These are phyloP conservation scores for Sigmodon hispidus DNA, from an alignment of 2,113 vertebrate species.

Conservation along the genomic window DNA sequence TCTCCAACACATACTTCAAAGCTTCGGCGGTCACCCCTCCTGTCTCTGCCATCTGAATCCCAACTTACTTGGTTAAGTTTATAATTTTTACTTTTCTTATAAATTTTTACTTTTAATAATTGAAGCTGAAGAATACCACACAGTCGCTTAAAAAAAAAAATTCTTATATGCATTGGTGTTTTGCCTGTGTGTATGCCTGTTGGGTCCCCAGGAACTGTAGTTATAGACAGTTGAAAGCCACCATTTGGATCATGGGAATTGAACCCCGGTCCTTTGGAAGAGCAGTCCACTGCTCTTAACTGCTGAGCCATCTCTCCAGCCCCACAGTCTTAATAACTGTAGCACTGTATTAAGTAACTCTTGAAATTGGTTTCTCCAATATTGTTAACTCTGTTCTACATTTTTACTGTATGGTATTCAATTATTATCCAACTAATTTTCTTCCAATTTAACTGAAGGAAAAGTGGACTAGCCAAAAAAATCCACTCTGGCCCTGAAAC, in stretches of 20 bases:
- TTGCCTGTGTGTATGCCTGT: neutral
- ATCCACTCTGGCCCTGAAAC: too few relatives aligned
- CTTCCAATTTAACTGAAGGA: neutral
- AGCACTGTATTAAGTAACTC: neutral
- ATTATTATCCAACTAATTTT: neutral
- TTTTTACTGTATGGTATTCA: neutral
- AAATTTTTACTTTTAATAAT: neutral
- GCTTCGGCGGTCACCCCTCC: neutral
- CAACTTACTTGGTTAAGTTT: neutral
- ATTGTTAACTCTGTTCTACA: neutral
- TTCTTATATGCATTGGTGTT: neutral
- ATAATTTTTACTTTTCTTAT: neutral
- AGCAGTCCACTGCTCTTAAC: neutral
- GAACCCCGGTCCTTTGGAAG: neutral
- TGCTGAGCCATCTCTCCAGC: neutral
- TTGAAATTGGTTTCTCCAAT: neutral
- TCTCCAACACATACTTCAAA: neutral
- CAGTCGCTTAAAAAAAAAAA: too few relatives aligned
- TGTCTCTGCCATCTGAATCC: neutral
- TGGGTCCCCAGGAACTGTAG: too few relatives aligned
- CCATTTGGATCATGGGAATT: neutral
- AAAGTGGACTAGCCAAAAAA: too few relatives aligned
- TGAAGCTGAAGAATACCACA: neutral
- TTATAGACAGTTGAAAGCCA: neutral
- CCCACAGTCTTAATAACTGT: neutral